These are phyloP conservation scores for Zaprionus inermis DNA, from an alignment of 1,140 invertebrate genomes.

Conservation along the genomic window DNA sequence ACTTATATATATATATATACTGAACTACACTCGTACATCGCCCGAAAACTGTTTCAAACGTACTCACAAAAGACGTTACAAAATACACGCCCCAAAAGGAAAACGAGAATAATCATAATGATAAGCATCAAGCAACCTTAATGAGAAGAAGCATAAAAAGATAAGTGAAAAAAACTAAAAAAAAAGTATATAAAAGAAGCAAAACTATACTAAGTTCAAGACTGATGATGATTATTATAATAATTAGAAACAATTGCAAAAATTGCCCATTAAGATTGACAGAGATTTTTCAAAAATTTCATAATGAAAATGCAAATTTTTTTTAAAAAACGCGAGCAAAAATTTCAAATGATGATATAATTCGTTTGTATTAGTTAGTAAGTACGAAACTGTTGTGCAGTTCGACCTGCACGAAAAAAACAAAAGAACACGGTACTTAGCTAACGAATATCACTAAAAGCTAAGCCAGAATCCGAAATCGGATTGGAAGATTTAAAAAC, in stretches of 20 bases:
- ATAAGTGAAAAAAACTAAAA: constrained; percentile 14
- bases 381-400: constrained; percentile 50
- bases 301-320: not conserved
- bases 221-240: constrained; percentile 82
- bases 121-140: not conserved
- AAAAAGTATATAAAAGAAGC: constrained; percentile 23
- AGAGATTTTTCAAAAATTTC: constrained; percentile 68
- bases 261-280: constrained; percentile 29
- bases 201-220: constrained; percentile 81
- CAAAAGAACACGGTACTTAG: constrained; percentile 27
- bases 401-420: constrained; percentile 34
- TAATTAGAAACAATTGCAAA: constrained; percentile 65
- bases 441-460: constrained; percentile 67
- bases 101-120: constrained; percentile 6
- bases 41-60: constrained; percentile 24
- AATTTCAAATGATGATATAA: constrained; percentile 50
- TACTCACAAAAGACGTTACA: constrained; percentile 51
- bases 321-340: constrained; percentile 19
- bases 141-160: constrained; percentile 2
- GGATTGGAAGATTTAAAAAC: not conserved
- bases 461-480: constrained; percentile 59
- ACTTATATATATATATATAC: not conserved
- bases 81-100: constrained; percentile 24
- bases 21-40: not conserved
- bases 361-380: constrained; percentile 43